Conservation (phyloP, 2,797 vertebrate species). For the Lepus townsendii region DNA sequence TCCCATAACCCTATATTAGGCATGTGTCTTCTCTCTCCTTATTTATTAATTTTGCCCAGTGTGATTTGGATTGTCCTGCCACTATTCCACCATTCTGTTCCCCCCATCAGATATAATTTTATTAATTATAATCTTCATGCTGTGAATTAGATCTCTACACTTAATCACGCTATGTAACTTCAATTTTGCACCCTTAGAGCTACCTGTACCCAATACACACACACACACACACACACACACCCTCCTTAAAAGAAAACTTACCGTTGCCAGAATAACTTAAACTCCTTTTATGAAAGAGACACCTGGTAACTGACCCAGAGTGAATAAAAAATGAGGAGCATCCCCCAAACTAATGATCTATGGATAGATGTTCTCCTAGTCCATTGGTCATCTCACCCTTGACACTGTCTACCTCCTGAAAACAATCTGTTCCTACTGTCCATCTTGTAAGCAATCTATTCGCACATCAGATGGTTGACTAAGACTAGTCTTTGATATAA, state of each 20-base stretch:
- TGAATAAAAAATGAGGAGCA: neutral
- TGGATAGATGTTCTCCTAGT: neutral
- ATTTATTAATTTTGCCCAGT: too few relatives aligned
- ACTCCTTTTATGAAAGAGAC: neutral
- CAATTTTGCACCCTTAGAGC: too few relatives aligned
- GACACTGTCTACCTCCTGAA: neutral
- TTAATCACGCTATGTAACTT: too few relatives aligned
- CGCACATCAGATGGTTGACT: neutral
- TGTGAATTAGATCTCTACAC: too few relatives aligned
- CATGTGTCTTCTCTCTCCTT: too few relatives aligned
- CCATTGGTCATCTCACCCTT: neutral
- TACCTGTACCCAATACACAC: too few relatives aligned
- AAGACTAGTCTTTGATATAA: neutral
- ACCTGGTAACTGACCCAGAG: neutral
- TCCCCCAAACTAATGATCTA: neutral
- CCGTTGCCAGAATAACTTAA: neutral
- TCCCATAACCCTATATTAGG: too few relatives aligned
- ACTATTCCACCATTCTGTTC: too few relatives aligned
- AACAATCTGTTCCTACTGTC: neutral
- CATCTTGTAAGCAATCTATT: neutral
- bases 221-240: too few relatives aligned
- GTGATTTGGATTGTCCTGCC: too few relatives aligned
- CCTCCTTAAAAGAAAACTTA: neutral
- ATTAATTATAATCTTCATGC: too few relatives aligned
- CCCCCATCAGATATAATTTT: too few relatives aligned